Evolutionary conservation across 2,113 vertebrate species (phyloP).

Genomic region (Albula goreensis): DNA sequence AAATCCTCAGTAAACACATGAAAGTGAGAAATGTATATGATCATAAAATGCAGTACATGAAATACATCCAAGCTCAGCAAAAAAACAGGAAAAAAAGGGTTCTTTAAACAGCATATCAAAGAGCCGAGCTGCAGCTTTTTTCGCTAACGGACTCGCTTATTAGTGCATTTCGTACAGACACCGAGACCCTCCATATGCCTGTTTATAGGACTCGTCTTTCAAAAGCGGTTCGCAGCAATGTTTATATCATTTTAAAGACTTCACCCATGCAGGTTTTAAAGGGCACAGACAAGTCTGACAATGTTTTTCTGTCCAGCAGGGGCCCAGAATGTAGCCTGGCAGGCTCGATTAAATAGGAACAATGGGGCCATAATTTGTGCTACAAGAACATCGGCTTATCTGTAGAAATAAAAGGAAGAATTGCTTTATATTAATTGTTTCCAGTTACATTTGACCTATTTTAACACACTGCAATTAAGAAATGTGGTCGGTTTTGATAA

Average conservation of each 20-base stretch:
- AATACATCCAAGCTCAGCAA: constrained; percentile 8
- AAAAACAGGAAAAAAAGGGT: neutral
- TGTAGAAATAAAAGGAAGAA: too few species aligned
- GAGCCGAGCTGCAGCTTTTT: neutral
- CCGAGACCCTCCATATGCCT: neutral
- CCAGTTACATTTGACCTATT: too few species aligned
- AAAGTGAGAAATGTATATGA: neutral
- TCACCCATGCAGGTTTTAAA: neutral
- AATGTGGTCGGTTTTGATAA: too few species aligned
- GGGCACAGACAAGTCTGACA: neutral
- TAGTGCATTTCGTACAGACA: neutral
- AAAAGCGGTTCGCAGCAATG: neutral
- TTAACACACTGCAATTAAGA: too few species aligned
- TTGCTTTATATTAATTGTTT: too few species aligned
- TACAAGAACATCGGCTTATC: neutral
- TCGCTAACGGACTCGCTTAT: neutral
- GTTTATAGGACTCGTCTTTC: neutral
- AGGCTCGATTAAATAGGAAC: neutral
- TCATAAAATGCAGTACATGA: neutral
- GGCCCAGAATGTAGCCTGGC: too few species aligned
- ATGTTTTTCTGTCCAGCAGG: neutral
- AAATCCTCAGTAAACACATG: neutral
- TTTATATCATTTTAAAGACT: neutral
- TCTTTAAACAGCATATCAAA: constrained; percentile 6
- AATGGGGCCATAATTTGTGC: neutral